A percentile compares a stretch with the other conserved stretches of the same genome.
phyloP scores from a whole-genome alignment of 2,888 invertebrate genomes.

The Cryptocephalus primarius region DNA sequence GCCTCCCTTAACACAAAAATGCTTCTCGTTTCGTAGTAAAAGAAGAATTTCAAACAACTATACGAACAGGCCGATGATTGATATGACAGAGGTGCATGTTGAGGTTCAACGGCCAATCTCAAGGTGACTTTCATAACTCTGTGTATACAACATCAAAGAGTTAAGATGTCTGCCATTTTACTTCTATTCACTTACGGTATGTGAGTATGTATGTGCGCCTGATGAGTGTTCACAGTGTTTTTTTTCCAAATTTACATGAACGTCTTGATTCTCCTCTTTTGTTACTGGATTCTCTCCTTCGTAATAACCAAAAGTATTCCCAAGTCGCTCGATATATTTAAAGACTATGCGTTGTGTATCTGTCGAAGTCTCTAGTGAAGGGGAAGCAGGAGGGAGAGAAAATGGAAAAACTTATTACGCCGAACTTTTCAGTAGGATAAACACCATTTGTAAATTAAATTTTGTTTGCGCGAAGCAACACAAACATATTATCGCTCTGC shows the following conservation, averaged over 20 bases:
- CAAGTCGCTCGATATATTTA: conserved; percentile 1
- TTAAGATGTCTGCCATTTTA: too few species aligned
- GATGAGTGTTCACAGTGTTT: too few species aligned
- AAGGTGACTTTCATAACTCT: conserved; percentile 24
- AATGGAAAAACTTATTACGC: background rate
- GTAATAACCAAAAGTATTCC: background rate
- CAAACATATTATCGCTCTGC: too few species aligned
- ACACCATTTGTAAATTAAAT: conserved; percentile 1
- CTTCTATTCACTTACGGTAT: too few species aligned
- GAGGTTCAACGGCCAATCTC: conserved; percentile 23
- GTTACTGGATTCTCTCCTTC: too few species aligned
- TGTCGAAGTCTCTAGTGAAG: background rate
- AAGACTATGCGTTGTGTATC: background rate
- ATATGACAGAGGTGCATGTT: conserved; percentile 19
- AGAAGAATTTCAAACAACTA: background rate
- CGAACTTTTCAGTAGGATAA: background rate
- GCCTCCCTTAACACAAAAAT: too few species aligned
- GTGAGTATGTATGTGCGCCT: too few species aligned
- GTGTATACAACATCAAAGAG: background rate
- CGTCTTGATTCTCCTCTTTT: too few species aligned
- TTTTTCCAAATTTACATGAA: too few species aligned
- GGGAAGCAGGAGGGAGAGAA: background rate
- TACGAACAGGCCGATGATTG: conserved; percentile 17
- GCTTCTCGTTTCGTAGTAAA: too few species aligned
- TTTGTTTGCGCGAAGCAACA: background rate